These are phyloP conservation scores for Teleogryllus oceanicus DNA, from an alignment of 2,888 invertebrate genomes.

Conservation along the genomic window DNA sequence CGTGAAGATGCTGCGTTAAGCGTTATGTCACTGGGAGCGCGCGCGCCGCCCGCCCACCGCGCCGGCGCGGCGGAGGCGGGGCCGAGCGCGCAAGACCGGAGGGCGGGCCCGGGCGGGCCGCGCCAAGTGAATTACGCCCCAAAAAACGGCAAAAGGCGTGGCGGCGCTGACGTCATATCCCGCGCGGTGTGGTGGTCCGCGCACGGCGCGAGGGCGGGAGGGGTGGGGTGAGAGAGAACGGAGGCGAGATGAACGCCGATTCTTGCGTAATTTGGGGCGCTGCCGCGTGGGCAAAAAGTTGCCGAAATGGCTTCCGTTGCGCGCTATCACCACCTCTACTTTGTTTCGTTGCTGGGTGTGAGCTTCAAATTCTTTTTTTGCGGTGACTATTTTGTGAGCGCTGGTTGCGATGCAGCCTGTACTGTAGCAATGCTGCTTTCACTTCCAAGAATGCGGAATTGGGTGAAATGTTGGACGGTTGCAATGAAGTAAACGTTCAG, in stretches of 20 bases:
- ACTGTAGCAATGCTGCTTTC: too few relatives aligned
- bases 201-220: background rate
- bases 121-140: background rate
- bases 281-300: background rate
- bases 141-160: background rate
- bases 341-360: background rate
- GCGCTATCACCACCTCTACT: too few relatives aligned
- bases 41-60: background rate
- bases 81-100: background rate
- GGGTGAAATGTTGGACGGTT: too few relatives aligned
- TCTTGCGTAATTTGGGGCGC: background rate
- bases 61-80: background rate
- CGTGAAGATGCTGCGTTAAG: constrained; percentile 6
- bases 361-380: background rate
- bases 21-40: background rate
- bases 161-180: background rate
- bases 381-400: too few relatives aligned
- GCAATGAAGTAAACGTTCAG: too few relatives aligned
- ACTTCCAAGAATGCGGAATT: too few relatives aligned
- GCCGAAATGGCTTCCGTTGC: background rate
- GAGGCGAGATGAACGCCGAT: constrained; percentile 1
- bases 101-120: background rate
- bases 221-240: background rate
- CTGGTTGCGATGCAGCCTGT: too few relatives aligned
- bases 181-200: background rate